These are phyloP conservation scores for Herpetotheres cachinnans DNA, from an alignment of 2,113 vertebrate species.

Conservation along the genomic window DNA sequence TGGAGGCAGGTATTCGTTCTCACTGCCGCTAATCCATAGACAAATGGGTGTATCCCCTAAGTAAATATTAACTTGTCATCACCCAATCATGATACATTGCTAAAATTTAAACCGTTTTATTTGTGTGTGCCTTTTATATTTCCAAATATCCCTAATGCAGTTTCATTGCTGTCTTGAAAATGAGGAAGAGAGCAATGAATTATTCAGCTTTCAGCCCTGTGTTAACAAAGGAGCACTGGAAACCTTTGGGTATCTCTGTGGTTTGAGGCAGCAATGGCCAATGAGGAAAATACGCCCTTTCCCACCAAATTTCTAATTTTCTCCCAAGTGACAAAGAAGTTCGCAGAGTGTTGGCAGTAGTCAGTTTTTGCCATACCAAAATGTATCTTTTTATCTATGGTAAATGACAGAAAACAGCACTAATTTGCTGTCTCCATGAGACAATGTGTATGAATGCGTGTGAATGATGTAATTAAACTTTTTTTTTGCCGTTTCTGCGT, in stretches of 20 bases:
- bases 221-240: background rate
- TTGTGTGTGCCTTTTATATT: background rate
- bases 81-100: background rate
- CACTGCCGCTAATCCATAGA: background rate
- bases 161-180: background rate
- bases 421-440: background rate
- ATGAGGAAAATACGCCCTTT: background rate
- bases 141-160: background rate
- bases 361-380: background rate
- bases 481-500: background rate
- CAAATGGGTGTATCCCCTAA: background rate
- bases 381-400: background rate
- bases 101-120: background rate
- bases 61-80: background rate
- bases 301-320: background rate
- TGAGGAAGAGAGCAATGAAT: background rate
- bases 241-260: background rate
- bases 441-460: background rate
- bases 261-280: background rate
- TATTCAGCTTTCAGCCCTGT: background rate
- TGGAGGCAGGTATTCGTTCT: background rate
- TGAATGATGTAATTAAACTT: background rate
- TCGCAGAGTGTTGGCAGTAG: background rate
- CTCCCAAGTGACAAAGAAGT: background rate
- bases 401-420: slow-evolving; percentile 22